Conservation (phyloP, 1,140 invertebrate genomes). For the Hesperophylax magnus region DNA sequence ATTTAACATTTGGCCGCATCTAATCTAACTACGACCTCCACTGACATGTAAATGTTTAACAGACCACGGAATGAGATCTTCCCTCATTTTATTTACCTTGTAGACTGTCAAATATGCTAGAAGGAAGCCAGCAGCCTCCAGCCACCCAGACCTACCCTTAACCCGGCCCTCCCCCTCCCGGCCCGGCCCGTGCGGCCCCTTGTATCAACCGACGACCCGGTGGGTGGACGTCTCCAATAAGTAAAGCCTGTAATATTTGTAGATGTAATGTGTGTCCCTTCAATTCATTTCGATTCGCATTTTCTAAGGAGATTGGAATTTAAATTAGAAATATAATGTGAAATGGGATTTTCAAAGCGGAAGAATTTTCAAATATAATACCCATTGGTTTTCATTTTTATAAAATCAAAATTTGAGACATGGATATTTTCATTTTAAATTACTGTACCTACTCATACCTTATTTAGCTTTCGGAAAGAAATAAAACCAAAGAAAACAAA, state of each 20-base stretch:
- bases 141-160: constrained; percentile 17
- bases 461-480: too few species aligned
- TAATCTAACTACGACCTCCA: constrained; percentile 56
- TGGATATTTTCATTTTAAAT: too few species aligned
- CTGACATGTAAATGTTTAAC: constrained; percentile 59
- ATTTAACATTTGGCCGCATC: constrained; percentile 45
- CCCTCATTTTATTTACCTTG: constrained; percentile 58
- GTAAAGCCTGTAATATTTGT: not conserved
- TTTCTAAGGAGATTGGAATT: constrained; percentile 31
- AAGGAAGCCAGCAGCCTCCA: constrained; percentile 21
- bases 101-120: constrained; percentile 49
- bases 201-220: not conserved
- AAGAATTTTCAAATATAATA: too few species aligned
- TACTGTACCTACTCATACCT: too few species aligned
- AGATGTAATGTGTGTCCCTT: constrained; percentile 28
- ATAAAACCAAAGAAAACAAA: too few species aligned
- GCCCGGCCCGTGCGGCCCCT: not conserved
- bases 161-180: not conserved
- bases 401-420: too few species aligned
- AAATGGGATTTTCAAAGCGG: too few species aligned
- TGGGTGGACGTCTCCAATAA: constrained; percentile 26
- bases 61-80: constrained; percentile 59
- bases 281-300: constrained; percentile 8
- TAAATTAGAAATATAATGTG: not conserved
- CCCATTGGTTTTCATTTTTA: too few species aligned